These are phyloP conservation scores for Clinocottus analis DNA, from an alignment of 2,113 vertebrate genomes.

Conservation along the genomic window DNA sequence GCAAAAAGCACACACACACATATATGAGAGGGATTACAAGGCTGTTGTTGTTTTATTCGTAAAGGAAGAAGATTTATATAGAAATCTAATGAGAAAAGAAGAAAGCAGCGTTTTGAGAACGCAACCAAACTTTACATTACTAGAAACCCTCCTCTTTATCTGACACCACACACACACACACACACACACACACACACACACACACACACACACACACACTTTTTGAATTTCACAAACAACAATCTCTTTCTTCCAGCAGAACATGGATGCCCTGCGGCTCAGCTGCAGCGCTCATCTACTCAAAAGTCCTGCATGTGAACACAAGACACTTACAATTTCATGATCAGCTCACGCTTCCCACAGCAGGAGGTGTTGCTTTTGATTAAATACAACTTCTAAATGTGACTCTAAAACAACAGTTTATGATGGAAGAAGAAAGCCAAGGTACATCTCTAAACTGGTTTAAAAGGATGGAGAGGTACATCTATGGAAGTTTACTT, in stretches of 20 bases:
- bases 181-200: too few relatives aligned
- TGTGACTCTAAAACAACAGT: background rate
- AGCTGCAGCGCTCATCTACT: conserved; percentile 8
- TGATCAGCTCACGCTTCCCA: background rate
- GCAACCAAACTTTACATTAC: background rate
- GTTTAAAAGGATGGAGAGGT: background rate
- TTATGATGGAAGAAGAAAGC: background rate
- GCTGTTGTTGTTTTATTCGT: background rate
- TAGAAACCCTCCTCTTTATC: background rate
- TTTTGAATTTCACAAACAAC: background rate
- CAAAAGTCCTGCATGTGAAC: conserved; percentile 7
- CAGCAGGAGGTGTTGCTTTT: background rate
- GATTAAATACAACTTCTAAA: background rate
- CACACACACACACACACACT: too few relatives aligned
- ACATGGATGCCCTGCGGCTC: conserved; percentile 12
- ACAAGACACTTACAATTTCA: conserved; percentile 10
- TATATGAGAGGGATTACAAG: conserved; percentile 1
- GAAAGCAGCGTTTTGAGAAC: background rate
- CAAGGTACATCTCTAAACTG: background rate
- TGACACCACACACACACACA: too few relatives aligned
- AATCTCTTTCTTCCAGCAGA: background rate
- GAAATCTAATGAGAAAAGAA: background rate
- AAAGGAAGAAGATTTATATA: background rate
- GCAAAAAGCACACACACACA: background rate
- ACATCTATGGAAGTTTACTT: background rate